Base-by-base conservation (phyloP, 2,113 vertebrate species). In the Trichechus manatus region DNA sequence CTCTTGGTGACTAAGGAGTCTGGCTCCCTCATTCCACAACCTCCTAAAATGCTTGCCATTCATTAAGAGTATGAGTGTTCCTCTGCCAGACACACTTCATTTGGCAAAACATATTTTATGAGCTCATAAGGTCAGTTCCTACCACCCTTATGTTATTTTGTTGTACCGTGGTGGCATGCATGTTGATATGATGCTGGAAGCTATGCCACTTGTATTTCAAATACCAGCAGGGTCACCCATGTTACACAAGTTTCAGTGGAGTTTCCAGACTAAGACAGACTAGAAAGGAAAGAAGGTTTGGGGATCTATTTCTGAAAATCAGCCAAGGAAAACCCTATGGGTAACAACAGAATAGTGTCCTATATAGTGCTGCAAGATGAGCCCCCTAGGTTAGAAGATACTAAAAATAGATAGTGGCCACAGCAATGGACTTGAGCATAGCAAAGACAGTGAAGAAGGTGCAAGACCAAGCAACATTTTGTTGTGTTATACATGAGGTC, bases 81-180 rank as follows among this genome's bases (percentile, higher is more conserved):
- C 44, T 31, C 17, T 36, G 89, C 95, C 92, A 95, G 85, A 64
- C 50, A 70, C 93, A 93, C 93, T 85, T 95, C 75, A 70, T 94
- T 87, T 93, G 87, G 95, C 64, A 92, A 66, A 96, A 80, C 8
- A 29, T 83, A 47, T 33, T 42, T 56, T 74, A 91, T 97, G 92
- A 96, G 47, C 80, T 95, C 87, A 81, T 93, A 23, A 83, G 3
- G 6, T 93, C 56, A 84, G 17, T 72, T 36, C 70, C 19, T 15
- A 36, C 19, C 70, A 72, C 17, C n/a, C 33, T n/a, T 72, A n/a
- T 20, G 33, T 72, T 33, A n/a, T 14, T 72, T 36, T 72, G 4
- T 72, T 6, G 5, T 36, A 33, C 15, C 19, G 1, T 22, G 13
- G 19, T 72, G n/a, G 70, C 70, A 36, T 72, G n/a, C 19, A 3